A percentile compares a stretch with the other conserved stretches of the same genome.
Conservation (phyloP, 2,888 invertebrate genomes). For the Scaptomyza polygonia region DNA sequence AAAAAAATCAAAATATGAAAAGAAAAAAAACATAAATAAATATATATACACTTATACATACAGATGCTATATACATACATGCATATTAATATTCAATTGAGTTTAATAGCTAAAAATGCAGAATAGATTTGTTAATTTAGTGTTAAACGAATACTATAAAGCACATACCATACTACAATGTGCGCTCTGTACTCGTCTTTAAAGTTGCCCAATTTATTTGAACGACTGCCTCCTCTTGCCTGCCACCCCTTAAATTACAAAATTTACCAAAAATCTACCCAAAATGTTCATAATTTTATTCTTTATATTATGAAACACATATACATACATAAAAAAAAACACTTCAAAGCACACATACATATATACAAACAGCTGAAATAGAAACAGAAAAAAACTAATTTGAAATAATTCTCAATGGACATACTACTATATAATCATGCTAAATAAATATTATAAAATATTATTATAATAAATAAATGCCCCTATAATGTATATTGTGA, state of each 20-base stretch:
- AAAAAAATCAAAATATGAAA: constrained; percentile 11
- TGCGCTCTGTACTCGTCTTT: constrained; percentile 25
- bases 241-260: background rate
- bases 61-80: constrained; percentile 40
- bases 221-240: background rate
- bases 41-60: constrained; percentile 32
- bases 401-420: constrained; percentile 40
- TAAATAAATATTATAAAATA: constrained; percentile 26
- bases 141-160: constrained; percentile 55
- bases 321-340: background rate
- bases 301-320: background rate
- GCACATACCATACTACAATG: constrained; percentile 46
- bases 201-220: constrained; percentile 18
- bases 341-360: constrained; percentile 12
- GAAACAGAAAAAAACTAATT: constrained; percentile 18
- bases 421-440: constrained; percentile 32
- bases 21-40: constrained; percentile 18
- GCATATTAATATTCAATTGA: constrained; percentile 62
- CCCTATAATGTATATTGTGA: constrained; percentile 59
- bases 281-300: constrained; percentile 4
- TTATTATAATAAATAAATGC: constrained; percentile 18
- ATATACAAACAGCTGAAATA: background rate
- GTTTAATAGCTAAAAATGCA: constrained; percentile 69
- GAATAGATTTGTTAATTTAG: constrained; percentile 78
- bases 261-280: constrained; percentile 10